Evolutionary conservation across 92 coral and sea anemone genomes (phyloP).

Genomic region (Phenganax marumi): DNA sequence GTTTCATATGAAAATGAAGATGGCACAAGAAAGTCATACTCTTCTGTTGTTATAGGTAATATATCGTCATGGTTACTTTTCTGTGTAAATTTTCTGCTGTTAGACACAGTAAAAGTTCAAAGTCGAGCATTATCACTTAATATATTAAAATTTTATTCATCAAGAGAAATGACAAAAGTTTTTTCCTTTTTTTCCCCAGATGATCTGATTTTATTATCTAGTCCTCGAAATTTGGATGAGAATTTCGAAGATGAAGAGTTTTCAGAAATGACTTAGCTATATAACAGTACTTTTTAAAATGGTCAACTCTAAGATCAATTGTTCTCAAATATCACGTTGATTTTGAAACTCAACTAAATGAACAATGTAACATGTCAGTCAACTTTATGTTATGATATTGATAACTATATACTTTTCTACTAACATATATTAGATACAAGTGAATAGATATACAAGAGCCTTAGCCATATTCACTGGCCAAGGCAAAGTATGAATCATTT

Average conservation of each 20-base stretch:
- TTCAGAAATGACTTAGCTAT: slow-evolving; percentile 23
- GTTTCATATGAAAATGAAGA: slow-evolving; percentile 81
- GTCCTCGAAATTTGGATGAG: slow-evolving; percentile 18
- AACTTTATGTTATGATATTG: too few species aligned
- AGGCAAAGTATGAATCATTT: too few species aligned
- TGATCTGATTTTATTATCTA: slow-evolving; percentile 34
- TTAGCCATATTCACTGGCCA: too few species aligned
- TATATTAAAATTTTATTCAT: neutral
- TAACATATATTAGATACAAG: too few species aligned
- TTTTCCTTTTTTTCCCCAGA: slow-evolving; percentile 6
- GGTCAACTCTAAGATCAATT: neutral
- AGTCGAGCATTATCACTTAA: neutral
- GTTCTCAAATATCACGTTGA: too few species aligned
- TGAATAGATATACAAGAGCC: too few species aligned
- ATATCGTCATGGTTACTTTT: neutral
- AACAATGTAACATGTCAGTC: too few species aligned
- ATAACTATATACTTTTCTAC: too few species aligned
- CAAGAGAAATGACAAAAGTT: neutral
- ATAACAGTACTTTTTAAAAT: neutral
- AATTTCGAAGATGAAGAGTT: slow-evolving; percentile 29
- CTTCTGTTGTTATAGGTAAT: slow-evolving; percentile 36
- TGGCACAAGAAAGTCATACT: slow-evolving; percentile 64
- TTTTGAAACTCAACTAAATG: too few species aligned
- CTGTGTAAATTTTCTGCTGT: neutral
- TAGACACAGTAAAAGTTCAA: too few species aligned